Base-by-base conservation (phyloP, 1,140 invertebrate genomes). In the Ooceraea biroi region DNA sequence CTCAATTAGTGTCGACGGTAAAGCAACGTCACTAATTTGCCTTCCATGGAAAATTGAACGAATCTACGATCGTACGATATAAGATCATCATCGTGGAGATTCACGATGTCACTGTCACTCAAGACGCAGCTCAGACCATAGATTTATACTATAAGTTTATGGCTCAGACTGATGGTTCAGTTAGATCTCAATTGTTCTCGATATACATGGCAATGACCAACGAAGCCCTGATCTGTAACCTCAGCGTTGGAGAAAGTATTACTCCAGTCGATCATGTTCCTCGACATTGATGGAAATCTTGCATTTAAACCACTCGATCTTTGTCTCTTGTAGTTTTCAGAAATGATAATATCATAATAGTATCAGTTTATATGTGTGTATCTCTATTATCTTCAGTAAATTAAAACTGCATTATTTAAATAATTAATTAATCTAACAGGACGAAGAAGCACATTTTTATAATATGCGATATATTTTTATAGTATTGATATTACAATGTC, bases 1-100 rank as follows among this genome's bases (percentile, higher is more conserved):
- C 78, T 61, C 69, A 82, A 82, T 82, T 82, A 82, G 61, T 27
- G 68, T 52, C 55, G 27, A 73, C 57, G 68, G 19, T 73, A 48
- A 27, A 66, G 27, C 44, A 19, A 61, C 50, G 36, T 30, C 19
- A 44, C 19, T 74, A 82, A 82, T 82, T 82, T 60, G 2, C 27
- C 50, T n/a, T 11, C 22, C 25, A 25, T 72, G 19, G 44, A 60
- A 60, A 74, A 82, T 82, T 82, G 44, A 22, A 82, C n/a, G 84
- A 86, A 86, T 0, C 22, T 50, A 82, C 10, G 44, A 14, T 72
- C 69, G 14, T n/a, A n/a, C n/a, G n/a, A n/a, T n/a, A n/a, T n/a
- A n/a, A n/a, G n/a, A n/a, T 27, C 52, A 10, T 44, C 3, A 12
- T 41, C 27, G 44, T n/a, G n/a, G 25, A 50, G 36, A 73, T 55